Percentiles rank a stretch among this genome's conserved stretches.
phyloP scores from a whole-genome alignment of 2,113 vertebrate species.

The Colaptes auratus region DNA sequence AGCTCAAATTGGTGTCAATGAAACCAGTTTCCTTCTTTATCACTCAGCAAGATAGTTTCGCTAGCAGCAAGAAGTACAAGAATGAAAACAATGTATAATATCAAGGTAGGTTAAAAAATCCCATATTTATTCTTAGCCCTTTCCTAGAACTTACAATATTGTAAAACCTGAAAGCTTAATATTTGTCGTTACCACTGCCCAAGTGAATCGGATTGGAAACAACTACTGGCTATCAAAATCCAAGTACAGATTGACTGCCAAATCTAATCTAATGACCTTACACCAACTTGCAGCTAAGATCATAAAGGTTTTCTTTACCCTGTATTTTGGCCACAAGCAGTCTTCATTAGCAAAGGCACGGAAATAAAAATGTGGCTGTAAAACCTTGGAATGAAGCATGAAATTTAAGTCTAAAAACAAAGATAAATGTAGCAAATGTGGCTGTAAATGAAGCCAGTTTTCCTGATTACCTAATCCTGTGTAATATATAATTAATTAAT shows the following conservation, averaged over 20 bases:
- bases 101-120: not conserved
- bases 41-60: not conserved
- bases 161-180: conserved; percentile 43
- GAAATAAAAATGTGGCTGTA: conserved; percentile 63
- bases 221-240: conserved; percentile 10
- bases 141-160: conserved; percentile 26
- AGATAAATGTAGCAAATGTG: conserved; percentile 36
- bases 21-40: not conserved
- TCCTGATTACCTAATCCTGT: conserved; percentile 42
- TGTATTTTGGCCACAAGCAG: conserved; percentile 68
- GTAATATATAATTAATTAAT: conserved; percentile 38
- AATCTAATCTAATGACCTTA: conserved; percentile 53
- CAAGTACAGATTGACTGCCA: conserved; percentile 27
- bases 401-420: conserved; percentile 54
- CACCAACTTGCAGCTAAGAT: conserved; percentile 65
- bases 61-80: not conserved
- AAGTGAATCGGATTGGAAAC: conserved; percentile 23
- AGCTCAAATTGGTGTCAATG: not conserved
- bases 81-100: not conserved
- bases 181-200: conserved; percentile 4
- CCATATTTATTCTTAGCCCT: not conserved
- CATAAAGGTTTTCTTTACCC: conserved; percentile 73
- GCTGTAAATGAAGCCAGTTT: not conserved
- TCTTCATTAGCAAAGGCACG: conserved; percentile 71
- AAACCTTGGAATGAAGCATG: conserved; percentile 67